Conservation (phyloP, 92 coral and sea anemone species). For the Epizoanthus rinbou region DNA sequence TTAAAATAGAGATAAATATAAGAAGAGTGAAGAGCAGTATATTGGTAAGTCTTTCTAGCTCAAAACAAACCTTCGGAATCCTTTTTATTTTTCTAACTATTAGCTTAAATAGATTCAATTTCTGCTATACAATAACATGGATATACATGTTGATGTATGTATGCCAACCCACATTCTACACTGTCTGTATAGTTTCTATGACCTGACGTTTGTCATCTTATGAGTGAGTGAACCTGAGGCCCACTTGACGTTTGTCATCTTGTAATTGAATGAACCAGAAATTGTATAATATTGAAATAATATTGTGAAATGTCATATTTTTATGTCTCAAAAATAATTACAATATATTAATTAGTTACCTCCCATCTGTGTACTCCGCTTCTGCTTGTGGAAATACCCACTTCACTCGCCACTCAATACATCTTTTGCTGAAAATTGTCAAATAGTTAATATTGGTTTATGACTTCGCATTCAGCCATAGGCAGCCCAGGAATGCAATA, state of each 20-base stretch:
- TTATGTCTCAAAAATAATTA: not conserved
- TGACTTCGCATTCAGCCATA: not conserved
- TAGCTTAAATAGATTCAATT: no score
- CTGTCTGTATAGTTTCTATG: no score
- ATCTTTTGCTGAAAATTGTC: slow-evolving; percentile 51
- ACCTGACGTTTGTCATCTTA: no score
- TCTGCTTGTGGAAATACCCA: slow-evolving; percentile 94
- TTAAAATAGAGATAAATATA: not conserved
- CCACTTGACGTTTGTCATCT: no score
- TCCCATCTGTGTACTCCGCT: slow-evolving; percentile 72
- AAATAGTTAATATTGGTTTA: not conserved
- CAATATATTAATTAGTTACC: slow-evolving; percentile 47
- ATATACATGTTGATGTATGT: no score
- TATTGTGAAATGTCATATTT: no score
- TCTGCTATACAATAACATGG: no score
- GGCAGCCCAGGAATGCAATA: not conserved
- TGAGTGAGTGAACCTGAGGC: no score
- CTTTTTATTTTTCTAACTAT: no score
- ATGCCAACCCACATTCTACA: no score
- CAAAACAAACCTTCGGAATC: not conserved
- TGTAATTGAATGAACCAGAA: no score
- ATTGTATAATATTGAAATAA: no score
- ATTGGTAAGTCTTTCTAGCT: not conserved
- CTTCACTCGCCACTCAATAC: slow-evolving; percentile 81
- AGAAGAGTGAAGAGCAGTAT: not conserved